Evolutionary conservation across 2,113 vertebrate genomes (phyloP).

Genomic region (Sinocyclocheilus rhinocerous): DNA sequence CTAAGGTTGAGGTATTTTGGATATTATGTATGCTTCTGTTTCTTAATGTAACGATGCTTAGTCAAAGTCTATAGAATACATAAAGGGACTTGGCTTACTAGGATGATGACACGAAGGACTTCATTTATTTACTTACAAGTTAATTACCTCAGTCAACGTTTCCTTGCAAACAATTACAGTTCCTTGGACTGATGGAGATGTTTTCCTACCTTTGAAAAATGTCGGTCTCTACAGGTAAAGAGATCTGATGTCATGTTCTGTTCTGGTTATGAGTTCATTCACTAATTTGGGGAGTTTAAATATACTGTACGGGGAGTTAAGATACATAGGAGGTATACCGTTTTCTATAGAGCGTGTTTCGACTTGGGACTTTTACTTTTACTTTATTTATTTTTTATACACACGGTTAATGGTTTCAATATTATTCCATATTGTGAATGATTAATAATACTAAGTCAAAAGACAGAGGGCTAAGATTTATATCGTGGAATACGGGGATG

Average conservation of each 20-base stretch:
- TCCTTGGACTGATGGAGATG: background rate
- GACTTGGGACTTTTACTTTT: background rate
- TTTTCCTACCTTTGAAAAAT: background rate
- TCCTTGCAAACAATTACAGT: background rate
- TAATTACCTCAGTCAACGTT: background rate
- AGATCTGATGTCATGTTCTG: background rate
- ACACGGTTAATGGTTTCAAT: too few species aligned
- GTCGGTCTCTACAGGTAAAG: background rate
- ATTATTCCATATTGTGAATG: too few species aligned
- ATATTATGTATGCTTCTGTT: too few species aligned
- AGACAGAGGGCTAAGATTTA: background rate
- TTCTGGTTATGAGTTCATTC: background rate
- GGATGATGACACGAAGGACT: too few species aligned
- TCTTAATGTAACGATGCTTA: too few species aligned
- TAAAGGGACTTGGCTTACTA: too few species aligned
- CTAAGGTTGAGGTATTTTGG: too few species aligned
- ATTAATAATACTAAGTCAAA: too few species aligned
- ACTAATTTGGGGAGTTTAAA: background rate
- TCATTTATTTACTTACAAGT: too few species aligned
- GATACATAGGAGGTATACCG: background rate
- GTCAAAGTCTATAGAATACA: too few species aligned
- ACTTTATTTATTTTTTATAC: too few species aligned
- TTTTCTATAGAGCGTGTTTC: background rate
- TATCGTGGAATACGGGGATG: slow-evolving; percentile 24
- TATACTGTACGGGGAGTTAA: background rate